Evolutionary conservation across 2,797 vertebrate species (phyloP).

Genomic region (Rhynchonycteris naso): DNA sequence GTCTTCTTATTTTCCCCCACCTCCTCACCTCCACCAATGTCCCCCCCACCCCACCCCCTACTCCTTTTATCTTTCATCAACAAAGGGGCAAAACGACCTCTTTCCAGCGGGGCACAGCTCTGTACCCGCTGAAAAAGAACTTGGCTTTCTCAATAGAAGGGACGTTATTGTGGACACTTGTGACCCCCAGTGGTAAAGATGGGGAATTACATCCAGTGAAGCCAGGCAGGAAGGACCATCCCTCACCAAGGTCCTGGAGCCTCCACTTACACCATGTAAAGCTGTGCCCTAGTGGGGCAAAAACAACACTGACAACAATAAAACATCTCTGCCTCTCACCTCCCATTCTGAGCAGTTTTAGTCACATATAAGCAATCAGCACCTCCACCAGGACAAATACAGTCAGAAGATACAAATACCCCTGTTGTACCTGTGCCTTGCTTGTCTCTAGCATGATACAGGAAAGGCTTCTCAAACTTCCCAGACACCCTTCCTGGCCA

Average conservation of each 20-base stretch:
- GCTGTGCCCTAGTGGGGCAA: not conserved
- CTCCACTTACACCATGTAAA: no score
- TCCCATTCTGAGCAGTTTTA: not conserved
- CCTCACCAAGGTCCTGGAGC: accelerated
- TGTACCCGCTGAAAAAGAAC: not conserved
- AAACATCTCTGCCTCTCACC: not conserved
- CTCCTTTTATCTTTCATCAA: not conserved
- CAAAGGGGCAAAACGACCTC: not conserved
- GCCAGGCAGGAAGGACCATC: not conserved
- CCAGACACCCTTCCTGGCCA: no score
- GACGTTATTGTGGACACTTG: constrained; percentile 33
- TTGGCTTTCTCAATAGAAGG: not conserved
- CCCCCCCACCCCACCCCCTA: not conserved
- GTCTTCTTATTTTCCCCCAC: not conserved
- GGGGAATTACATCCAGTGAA: not conserved
- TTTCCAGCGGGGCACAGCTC: not conserved
- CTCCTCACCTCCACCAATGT: not conserved
- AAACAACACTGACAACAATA: not conserved
- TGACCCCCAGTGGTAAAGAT: constrained; percentile 62
- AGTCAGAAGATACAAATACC: not conserved
- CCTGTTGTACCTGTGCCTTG: not conserved
- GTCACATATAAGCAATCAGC: not conserved
- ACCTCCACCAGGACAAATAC: not conserved
- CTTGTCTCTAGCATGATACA: not conserved
- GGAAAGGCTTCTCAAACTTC: not conserved